A percentile compares a stretch with the other conserved stretches of the same genome.
These are phyloP conservation scores for Sebastiscus albofasciatus DNA, from an alignment of 2,797 vertebrate genomes.

Conservation along the genomic window DNA sequence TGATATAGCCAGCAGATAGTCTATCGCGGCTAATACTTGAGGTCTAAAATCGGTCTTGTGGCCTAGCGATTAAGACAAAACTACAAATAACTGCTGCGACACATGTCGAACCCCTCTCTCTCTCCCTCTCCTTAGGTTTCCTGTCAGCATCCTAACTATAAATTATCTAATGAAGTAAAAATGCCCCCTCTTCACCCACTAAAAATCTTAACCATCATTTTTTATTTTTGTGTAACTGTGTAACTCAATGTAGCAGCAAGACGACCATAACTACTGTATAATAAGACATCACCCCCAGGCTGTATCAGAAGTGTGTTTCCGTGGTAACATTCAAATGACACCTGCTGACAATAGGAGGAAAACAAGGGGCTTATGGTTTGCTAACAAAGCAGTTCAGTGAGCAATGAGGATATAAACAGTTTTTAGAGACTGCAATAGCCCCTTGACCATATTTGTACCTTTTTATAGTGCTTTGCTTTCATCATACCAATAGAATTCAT, in stretches of 20 bases:
- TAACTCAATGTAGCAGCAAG: background rate
- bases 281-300: background rate
- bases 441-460: background rate
- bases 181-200: background rate
- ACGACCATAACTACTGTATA: background rate
- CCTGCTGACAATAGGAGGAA: background rate
- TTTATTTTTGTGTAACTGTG: background rate
- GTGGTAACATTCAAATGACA: conserved; percentile 1
- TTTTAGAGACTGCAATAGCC: background rate
- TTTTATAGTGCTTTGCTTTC: background rate
- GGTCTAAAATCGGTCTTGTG: background rate
- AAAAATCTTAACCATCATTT: background rate
- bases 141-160: background rate
- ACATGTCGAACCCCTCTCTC: background rate
- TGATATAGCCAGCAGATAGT: conserved; percentile 14
- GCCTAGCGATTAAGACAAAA: background rate
- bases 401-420: background rate
- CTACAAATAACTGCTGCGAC: background rate
- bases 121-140: background rate
- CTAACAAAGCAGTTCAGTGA: background rate
- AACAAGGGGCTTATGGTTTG: background rate
- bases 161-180: background rate
- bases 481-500: background rate
- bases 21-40: background rate
- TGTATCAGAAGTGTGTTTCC: background rate